phyloP scores from a whole-genome alignment of 2,888 invertebrate genomes.

The Petrolisthes manimaculis region DNA sequence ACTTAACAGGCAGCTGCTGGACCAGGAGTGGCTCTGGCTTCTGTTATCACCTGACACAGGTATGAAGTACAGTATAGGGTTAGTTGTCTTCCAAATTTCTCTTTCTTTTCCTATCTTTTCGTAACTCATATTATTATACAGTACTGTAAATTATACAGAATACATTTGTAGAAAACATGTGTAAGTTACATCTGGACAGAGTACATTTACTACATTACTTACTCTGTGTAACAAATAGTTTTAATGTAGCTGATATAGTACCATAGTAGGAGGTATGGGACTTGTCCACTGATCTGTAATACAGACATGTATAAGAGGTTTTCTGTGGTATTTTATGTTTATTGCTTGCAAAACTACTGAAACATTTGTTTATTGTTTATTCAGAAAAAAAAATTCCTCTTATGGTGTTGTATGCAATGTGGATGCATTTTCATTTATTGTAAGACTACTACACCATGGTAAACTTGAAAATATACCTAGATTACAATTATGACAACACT shows the following conservation, averaged over 20 bases:
- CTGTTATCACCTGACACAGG: background rate
- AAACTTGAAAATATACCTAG: no score
- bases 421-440: no score
- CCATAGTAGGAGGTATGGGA: background rate
- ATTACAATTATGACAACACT: no score
- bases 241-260: slow-evolving; percentile 11
- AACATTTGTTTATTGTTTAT: no score
- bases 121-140: background rate
- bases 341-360: no score
- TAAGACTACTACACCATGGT: no score
- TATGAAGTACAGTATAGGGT: background rate
- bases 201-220: background rate
- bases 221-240: slow-evolving; percentile 50
- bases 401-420: no score
- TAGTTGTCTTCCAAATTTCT: background rate
- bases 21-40: slow-evolving; percentile 13
- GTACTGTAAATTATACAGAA: no score
- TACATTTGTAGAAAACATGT: background rate
- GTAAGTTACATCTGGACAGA: background rate
- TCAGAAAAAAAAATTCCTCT: no score
- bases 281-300: background rate
- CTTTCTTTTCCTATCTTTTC: background rate
- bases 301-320: no score
- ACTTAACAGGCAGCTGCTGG: slow-evolving; percentile 8
- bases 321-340: no score